Percentiles rank a stretch among this genome's conserved stretches.
phyloP scores from a whole-genome alignment of 1,140 invertebrate genomes.

The Calephelis nemesis region DNA sequence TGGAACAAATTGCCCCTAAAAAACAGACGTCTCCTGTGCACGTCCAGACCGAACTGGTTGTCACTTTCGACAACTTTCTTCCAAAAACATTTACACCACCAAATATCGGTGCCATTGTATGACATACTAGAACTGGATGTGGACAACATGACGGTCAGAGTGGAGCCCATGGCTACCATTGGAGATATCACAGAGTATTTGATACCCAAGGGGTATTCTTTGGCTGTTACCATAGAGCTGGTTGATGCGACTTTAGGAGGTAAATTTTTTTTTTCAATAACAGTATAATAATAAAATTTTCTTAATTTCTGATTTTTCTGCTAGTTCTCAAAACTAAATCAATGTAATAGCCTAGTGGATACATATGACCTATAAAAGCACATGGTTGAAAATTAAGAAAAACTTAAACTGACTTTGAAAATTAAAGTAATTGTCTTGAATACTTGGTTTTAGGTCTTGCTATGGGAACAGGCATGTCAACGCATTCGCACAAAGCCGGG shows the following conservation, averaged over 20 bases:
- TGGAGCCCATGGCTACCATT: conserved; percentile 90
- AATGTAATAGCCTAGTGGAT: too few relatives aligned
- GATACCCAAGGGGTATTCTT: conserved; percentile 86
- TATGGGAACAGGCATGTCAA: conserved; percentile 91
- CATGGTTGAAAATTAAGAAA: too few relatives aligned
- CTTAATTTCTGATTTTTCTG: too few relatives aligned
- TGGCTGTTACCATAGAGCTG: conserved; percentile 90
- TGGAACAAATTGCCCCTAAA: conserved; percentile 80
- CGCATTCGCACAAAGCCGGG: conserved; percentile 88
- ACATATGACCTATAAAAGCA: too few relatives aligned
- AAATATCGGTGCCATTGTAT: conserved; percentile 81
- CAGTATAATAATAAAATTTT: too few relatives aligned
- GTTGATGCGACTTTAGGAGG: conserved; percentile 89
- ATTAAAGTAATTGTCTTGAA: too few relatives aligned
- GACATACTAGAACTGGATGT: conserved; percentile 87
- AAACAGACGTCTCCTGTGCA: conserved; percentile 81
- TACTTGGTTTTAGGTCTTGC: conserved; percentile 81
- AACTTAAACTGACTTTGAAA: too few relatives aligned
- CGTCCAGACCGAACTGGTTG: conserved; percentile 84
- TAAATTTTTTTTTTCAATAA: conserved; percentile 22
- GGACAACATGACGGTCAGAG: conserved; percentile 82
- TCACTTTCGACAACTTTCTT: conserved; percentile 85
- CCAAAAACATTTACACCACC: conserved; percentile 82
- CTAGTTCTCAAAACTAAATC: too few relatives aligned
- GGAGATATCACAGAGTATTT: conserved; percentile 88